Evolutionary conservation across 2,888 invertebrate species (phyloP), one percentile per base, ranked within the genome.

Genomic region (Elegia similella): DNA sequence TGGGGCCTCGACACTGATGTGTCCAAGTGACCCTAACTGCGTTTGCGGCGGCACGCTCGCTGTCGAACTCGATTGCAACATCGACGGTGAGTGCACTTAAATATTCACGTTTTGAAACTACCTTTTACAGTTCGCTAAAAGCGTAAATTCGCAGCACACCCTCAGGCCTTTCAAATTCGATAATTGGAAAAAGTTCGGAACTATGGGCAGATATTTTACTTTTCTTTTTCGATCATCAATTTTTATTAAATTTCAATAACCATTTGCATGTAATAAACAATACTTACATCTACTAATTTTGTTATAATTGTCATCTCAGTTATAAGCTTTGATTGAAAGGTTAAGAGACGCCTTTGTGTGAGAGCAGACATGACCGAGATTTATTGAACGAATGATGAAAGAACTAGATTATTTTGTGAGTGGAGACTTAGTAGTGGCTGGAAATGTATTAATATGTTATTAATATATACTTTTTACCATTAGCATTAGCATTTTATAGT

Each of bases 21-120:
- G 90, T 71, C 91, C 88, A 64, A 82, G 75, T 78, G 83, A 88
- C 78, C 85, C 88, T 80, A 88, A 90, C 86, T 91, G 90, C 80
- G 79, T 86, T 85, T 90, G 91, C 67, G 85, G 86, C 65, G 88
- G 88, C 74, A 84, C 86, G 72, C 75, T 89, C 70, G 81, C 87
- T 55, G 72, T 88, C 62, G 90, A 90, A 83, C 82, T 90, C 75
- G 82, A 88, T 84, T 91, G 90, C 77, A 84, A 86, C 76, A 84
- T 90, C 74, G 87, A 88, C 70, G 90, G 90, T 89, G 75, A 88
- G 89, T 85, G 76, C 80, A 76, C 77, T 83, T 72, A 67, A 72
- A 72, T 64, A 59, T 66, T 68, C 59, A 68, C 63, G 57, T 56
- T 52, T 32, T 32, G 17, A 56, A 61, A 65, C 73, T 71, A 60